These are phyloP conservation scores for Cettia cetti DNA, from an alignment of 2,113 vertebrate species.

Conservation along the genomic window DNA sequence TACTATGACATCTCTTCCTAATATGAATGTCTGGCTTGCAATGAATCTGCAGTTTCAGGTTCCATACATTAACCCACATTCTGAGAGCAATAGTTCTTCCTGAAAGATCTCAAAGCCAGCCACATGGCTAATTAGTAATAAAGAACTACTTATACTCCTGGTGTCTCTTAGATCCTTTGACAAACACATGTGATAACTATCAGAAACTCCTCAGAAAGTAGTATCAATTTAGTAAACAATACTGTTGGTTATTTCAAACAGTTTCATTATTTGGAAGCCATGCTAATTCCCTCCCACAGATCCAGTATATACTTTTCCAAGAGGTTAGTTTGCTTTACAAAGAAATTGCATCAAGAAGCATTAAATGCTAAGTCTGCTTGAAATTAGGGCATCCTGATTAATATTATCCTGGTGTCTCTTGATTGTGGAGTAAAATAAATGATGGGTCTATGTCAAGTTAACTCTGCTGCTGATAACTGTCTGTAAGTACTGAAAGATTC, in stretches of 20 bases:
- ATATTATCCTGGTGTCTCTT: background rate
- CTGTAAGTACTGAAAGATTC: background rate
- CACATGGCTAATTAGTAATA: background rate
- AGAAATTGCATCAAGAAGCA: background rate
- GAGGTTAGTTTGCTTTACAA: background rate
- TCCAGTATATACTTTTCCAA: background rate
- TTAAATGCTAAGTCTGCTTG: background rate
- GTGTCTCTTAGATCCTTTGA: background rate
- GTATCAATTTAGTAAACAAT: background rate
- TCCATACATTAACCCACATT: background rate
- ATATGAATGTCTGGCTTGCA: background rate
- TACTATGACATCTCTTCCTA: background rate
- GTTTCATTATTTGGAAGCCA: background rate
- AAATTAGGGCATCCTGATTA: background rate
- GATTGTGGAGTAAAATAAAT: background rate
- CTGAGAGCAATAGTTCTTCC: background rate
- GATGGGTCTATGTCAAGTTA: background rate
- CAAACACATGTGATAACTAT: background rate
- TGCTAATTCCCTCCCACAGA: background rate
- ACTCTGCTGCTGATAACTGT: background rate
- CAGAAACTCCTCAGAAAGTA: background rate
- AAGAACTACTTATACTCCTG: background rate
- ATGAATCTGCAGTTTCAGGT: background rate
- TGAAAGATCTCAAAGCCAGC: background rate
- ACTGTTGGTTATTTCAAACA: background rate